Evolutionary conservation across 2,113 vertebrate genomes (phyloP), one percentile per base, ranked within the genome.

Genomic region (Pimephales promelas): DNA sequence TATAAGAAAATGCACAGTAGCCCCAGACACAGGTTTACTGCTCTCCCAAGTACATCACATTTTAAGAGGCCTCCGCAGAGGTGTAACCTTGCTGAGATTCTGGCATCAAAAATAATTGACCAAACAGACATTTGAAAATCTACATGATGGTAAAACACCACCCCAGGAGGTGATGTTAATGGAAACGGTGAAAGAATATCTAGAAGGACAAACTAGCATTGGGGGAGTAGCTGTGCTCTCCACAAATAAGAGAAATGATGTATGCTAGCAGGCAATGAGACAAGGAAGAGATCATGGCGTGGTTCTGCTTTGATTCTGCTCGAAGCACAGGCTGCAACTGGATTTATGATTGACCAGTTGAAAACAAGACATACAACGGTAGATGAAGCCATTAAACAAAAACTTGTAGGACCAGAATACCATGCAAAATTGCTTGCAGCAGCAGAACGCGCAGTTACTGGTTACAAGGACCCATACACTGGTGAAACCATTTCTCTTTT

Each of bases 221-320:
- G 89, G 91, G n/a, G 94, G 94, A 28, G 88, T 94, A 49, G 92
- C 88, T 73, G 0, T 92, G 28, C 86, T 93, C 28, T 92, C 94
- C 2, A 84, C 91, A 43, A 92, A 92, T 74, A 79, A 92, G 79
- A 92, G n/a, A 87, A 91, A 91, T 95, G 95, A 0, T n/a, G 93
- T 88, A 0, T 98, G n/a, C 92, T 90, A 91, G 95, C 49, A 90
- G 94, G 88, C 94, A 92, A 90, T 94, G 96, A 0, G 92, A 90
- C 79, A 95, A 92, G 92, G 95, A 0, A 91, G 98, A 0, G n/a
- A 76, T 99, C 1, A 94, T 95, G 88, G 97, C 96, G n/a, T 0
- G 96, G 96, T 34, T 97, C 96, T 0, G 95, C 96, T 0, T 92
- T 98, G 4, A 91, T 97, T 59, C 94, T 99, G 0, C 91, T 99